A percentile compares a stretch with the other conserved stretches of the same genome.
These are phyloP conservation scores for Pseudomyrmex sp. DNA, from an alignment of 1,140 invertebrate species.

Conservation along the genomic window DNA sequence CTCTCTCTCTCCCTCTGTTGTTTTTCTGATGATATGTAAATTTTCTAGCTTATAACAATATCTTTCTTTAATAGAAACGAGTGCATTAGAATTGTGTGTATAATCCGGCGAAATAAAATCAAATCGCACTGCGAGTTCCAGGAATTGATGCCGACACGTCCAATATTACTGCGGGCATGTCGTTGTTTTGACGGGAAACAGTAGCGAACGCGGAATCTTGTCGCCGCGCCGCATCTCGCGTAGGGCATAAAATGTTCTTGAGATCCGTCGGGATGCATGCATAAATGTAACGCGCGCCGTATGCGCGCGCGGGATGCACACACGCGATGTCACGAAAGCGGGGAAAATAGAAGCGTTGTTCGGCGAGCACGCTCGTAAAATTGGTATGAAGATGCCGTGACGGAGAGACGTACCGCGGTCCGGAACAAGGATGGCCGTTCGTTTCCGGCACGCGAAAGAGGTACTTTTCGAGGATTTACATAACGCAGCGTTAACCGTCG, in stretches of 20 bases:
- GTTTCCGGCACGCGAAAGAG: slow-evolving; percentile 35
- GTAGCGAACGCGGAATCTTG: slow-evolving; percentile 17
- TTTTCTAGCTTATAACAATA: background rate
- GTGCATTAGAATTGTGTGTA: background rate
- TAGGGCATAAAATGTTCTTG: slow-evolving; percentile 38
- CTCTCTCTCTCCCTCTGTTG: too few relatives aligned
- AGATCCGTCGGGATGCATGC: slow-evolving; percentile 27
- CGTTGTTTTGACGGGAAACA: slow-evolving; percentile 48
- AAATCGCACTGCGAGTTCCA: background rate
- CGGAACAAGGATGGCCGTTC: slow-evolving; percentile 21
- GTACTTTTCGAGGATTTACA: slow-evolving; percentile 38
- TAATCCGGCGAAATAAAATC: slow-evolving; percentile 3
- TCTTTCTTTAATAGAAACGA: background rate
- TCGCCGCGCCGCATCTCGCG: slow-evolving; percentile 16
- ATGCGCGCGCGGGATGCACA: background rate
- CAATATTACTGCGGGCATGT: slow-evolving; percentile 5
- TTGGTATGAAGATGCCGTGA: slow-evolving; percentile 45
- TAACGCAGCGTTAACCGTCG: slow-evolving; percentile 34
- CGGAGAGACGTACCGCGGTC: slow-evolving; percentile 37
- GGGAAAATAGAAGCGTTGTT: slow-evolving; percentile 49
- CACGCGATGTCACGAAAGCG: slow-evolving; percentile 34
- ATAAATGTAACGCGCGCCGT: slow-evolving; percentile 34
- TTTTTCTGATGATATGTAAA: too few relatives aligned
- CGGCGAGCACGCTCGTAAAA: slow-evolving; percentile 51
- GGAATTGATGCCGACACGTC: slow-evolving; percentile 5